Conservation (phyloP, 92 coral and sea anemone species). For the Diadumene lineata region DNA sequence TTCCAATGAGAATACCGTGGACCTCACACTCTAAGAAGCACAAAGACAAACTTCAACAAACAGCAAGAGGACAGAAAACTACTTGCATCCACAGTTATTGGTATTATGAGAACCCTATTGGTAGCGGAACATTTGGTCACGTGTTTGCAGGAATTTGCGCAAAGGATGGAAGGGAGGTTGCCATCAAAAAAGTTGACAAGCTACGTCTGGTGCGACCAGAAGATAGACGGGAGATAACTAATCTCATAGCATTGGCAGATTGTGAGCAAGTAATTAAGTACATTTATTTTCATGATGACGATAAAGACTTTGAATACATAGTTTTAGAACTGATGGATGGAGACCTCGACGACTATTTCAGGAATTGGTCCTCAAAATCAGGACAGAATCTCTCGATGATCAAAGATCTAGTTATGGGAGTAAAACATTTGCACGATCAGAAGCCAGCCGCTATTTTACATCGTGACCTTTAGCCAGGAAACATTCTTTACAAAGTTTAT, state of each 20-base stretch:
- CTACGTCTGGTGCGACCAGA: conserved; percentile 1
- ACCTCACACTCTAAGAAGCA: background rate
- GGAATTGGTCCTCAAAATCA: conserved; percentile 13
- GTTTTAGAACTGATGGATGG: conserved; percentile 70
- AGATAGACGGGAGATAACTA: conserved; percentile 30
- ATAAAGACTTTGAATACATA: conserved; percentile 23
- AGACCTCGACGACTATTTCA: conserved; percentile 42
- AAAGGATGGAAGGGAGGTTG: conserved; percentile 42
- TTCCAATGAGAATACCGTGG: conserved; percentile 21
- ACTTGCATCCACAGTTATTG: background rate
- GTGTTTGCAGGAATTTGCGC: conserved; percentile 36
- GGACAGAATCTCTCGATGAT: background rate
- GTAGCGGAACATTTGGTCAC: conserved; percentile 34
- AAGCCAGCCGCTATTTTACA: conserved; percentile 32
- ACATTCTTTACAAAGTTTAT: conserved; percentile 53
- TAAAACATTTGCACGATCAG: conserved; percentile 37
- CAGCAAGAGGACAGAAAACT: conserved; percentile 22
- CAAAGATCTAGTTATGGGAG: conserved; percentile 27
- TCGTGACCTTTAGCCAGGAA: conserved; percentile 64
- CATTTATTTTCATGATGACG: background rate
- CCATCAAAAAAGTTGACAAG: conserved; percentile 33
- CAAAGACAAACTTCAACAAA: background rate
- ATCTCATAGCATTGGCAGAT: conserved; percentile 19
- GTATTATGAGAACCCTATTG: conserved; percentile 24
- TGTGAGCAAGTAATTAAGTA: conserved; percentile 38